Evolutionary conservation across 2,888 invertebrate genomes (phyloP), one percentile per base, ranked within the genome.

Genomic region (Rhamnusium bicolor): DNA sequence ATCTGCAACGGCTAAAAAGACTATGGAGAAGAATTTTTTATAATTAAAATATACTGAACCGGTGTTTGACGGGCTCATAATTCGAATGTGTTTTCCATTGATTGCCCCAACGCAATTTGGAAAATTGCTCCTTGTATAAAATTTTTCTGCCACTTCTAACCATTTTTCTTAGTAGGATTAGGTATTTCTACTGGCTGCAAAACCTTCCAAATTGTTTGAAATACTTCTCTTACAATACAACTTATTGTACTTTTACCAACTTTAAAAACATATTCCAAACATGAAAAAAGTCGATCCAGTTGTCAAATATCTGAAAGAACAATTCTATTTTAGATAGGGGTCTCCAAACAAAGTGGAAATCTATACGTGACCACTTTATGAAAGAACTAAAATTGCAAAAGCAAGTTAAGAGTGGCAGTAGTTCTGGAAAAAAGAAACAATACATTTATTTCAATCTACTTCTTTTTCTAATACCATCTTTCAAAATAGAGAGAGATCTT

Each of bases 101-200:
- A 67, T 24, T 2, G 67, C 47, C 1, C 63, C 63, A 19, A 63
- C 4, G 16, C 65, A 65, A 14, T 65, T 49, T 12, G 65, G 65
- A 24, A 65, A 65, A 51, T 65, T 24, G 2, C 27, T 27, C 51
- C 14, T 73, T 79, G 19, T 77, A 40, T 81, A 71, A 78, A 81
- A 84, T 40, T 73, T 75, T 72, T 73, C 27, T 54, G 79, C 79
- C 47, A 83, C 82, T 73, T 72, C 79, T 1, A 60, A 12, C 71
- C 71, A 67, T 10, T 67, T 32, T n/a, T 67, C 53, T 47, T 63
- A 32, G 68, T 58, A 21, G 66, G 74, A 18, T 21, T 18, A 21
- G 68, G 68, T 24, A 74, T 68, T 40, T 24, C 27, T 12, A 5
- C 18, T 29, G 72, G 67, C 21, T 58, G 60, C 14, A 74, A 40